These are phyloP conservation scores for Stictonetta naevosa DNA, from an alignment of 2,113 vertebrate species.

Conservation along the genomic window DNA sequence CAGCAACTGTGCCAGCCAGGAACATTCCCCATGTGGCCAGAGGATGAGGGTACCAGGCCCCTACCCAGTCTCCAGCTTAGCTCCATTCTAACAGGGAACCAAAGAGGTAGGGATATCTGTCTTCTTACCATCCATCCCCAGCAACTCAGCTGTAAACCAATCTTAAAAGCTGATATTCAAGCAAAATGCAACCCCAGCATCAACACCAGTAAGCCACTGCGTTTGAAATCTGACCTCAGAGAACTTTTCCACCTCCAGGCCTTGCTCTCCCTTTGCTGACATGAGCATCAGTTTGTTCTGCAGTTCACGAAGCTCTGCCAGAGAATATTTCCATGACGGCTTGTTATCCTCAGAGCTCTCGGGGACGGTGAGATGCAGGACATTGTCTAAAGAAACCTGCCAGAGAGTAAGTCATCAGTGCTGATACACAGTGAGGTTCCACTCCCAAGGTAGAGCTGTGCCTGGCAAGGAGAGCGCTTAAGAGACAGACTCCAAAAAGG, in stretches of 20 bases:
- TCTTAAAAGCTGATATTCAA: not conserved
- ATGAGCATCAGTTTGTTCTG: constrained; percentile 98
- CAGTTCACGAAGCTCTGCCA: constrained; percentile 90
- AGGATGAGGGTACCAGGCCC: not conserved
- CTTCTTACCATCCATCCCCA: not conserved
- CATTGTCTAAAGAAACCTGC: constrained; percentile 84
- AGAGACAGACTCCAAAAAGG: not conserved
- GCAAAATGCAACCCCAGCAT: not conserved
- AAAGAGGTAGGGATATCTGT: not conserved
- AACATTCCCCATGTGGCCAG: not conserved
- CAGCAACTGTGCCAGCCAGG: not conserved
- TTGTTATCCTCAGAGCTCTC: constrained; percentile 69
- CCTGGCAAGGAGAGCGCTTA: not conserved
- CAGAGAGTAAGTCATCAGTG: not conserved
- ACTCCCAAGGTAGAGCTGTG: not conserved
- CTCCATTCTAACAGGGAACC: not conserved
- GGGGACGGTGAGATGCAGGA: constrained; percentile 78
- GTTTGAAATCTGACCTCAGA: constrained; percentile 82
- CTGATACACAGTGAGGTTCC: not conserved
- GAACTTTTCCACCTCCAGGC: constrained; percentile 89
- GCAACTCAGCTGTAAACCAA: not conserved
- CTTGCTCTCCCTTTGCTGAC: constrained; percentile 92
- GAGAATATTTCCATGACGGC: constrained; percentile 75
- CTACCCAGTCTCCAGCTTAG: not conserved
- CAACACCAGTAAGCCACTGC: not conserved